Percentiles rank a stretch among this genome's conserved stretches.
These are phyloP conservation scores for Catotricha subobsoleta DNA, from an alignment of 2,888 invertebrate genomes.

Conservation along the genomic window DNA sequence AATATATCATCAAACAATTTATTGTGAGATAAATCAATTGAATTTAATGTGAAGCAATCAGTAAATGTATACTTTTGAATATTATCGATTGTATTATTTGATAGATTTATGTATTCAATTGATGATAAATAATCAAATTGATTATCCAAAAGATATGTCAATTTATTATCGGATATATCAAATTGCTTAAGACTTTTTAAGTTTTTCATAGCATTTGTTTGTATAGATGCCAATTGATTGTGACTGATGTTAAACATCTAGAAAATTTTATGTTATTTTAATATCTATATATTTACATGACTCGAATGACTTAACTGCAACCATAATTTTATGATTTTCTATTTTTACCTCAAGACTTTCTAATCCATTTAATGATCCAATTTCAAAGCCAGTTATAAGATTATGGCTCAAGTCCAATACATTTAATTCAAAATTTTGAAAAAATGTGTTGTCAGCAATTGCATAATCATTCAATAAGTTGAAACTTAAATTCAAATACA, in stretches of 20 bases:
- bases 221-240: slow-evolving; percentile 18
- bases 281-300: background rate
- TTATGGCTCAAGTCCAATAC: slow-evolving; percentile 24
- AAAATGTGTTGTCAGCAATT: slow-evolving; percentile 16
- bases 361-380: slow-evolving; percentile 19
- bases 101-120: slow-evolving; percentile 19
- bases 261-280: background rate
- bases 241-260: slow-evolving; percentile 25
- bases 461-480: slow-evolving; percentile 16
- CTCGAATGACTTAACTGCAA: too few relatives aligned
- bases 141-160: slow-evolving; percentile 16
- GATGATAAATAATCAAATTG: slow-evolving; percentile 18
- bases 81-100: slow-evolving; percentile 17
- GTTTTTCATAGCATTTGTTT: slow-evolving; percentile 15
- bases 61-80: slow-evolving; percentile 17
- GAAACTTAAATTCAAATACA: slow-evolving; percentile 22
- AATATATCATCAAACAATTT: slow-evolving; percentile 18
- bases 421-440: slow-evolving; percentile 20
- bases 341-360: slow-evolving; percentile 22
- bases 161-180: slow-evolving; percentile 20
- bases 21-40: slow-evolving; percentile 21
- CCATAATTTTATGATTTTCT: too few relatives aligned
- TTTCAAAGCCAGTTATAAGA: slow-evolving; percentile 15
- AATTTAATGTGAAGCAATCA: slow-evolving; percentile 16
- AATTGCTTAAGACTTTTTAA: slow-evolving; percentile 18